phyloP scores from a whole-genome alignment of 2,888 invertebrate genomes.

The Ophion ellenae region DNA sequence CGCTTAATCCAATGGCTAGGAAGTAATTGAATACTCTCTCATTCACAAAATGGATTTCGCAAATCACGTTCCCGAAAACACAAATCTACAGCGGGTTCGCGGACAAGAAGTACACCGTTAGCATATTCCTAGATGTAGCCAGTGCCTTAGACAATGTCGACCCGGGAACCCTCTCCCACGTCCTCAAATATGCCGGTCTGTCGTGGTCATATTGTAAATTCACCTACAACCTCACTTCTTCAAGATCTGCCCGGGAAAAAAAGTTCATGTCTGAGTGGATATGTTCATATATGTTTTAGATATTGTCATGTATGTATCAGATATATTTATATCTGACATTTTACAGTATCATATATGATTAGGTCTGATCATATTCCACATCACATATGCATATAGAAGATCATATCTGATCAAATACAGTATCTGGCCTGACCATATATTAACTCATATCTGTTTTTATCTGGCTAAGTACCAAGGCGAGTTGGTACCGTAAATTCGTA shows the following conservation, averaged over 20 bases:
- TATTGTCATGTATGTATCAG: too few relatives aligned
- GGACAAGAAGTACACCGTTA: not conserved
- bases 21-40: conserved; percentile 5
- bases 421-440: too few relatives aligned
- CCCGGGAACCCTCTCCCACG: not conserved
- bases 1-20: conserved; percentile 49
- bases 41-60: conserved; percentile 46
- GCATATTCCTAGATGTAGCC: conserved; percentile 19
- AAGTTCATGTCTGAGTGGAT: too few relatives aligned
- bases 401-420: too few relatives aligned
- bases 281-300: too few relatives aligned
- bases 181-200: not conserved
- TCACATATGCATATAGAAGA: too few relatives aligned
- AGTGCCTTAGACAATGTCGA: conserved; percentile 40
- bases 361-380: too few relatives aligned
- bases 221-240: conserved; percentile 25
- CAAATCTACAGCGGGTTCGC: conserved; percentile 37
- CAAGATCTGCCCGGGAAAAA: conserved; percentile 3
- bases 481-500: too few relatives aligned
- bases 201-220: conserved; percentile 32
- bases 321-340: too few relatives aligned
- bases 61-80: conserved; percentile 37
- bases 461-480: too few relatives aligned
- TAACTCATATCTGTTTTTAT: too few relatives aligned
- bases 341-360: too few relatives aligned